Evolutionary conservation across 2,888 invertebrate species (phyloP).

Genomic region (Aphidius colemani): DNA sequence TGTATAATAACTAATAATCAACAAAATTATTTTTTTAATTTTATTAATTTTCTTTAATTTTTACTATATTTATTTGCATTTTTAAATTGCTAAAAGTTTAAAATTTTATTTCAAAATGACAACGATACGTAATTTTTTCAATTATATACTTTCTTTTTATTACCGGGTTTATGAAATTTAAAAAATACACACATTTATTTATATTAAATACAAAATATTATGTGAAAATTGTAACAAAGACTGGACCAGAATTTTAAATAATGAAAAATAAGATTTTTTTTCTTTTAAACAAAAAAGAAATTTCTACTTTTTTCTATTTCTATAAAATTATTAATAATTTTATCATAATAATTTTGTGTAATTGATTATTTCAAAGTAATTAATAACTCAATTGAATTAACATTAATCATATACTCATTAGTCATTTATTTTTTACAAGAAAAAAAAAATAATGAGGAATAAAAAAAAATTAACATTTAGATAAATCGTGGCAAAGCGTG

Average conservation of each 20-base stretch:
- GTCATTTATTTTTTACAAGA: conserved; percentile 16
- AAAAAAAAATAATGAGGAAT: too few species aligned
- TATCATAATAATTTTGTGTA: neutral
- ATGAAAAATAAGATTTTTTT: neutral
- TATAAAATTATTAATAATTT: conserved; percentile 22
- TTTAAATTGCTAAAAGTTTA: conserved; percentile 25
- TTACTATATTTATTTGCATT: conserved; percentile 22
- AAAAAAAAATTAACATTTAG: conserved; percentile 40
- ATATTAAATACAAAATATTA: neutral
- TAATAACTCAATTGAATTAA: conserved; percentile 17
- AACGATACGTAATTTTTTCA: neutral
- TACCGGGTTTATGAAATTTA: conserved; percentile 11
- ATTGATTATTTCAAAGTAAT: conserved; percentile 9
- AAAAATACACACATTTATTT: conserved; percentile 16
- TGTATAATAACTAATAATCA: neutral
- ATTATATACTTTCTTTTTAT: conserved; percentile 42
- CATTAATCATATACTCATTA: conserved; percentile 12
- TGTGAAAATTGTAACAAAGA: neutral
- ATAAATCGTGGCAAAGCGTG: conserved; percentile 53
- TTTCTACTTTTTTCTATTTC: conserved; percentile 51
- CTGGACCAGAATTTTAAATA: neutral
- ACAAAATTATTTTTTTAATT: conserved; percentile 1
- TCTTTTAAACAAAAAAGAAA: conserved; percentile 45
- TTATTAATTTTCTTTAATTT: conserved; percentile 27
- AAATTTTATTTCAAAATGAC: neutral